Base-by-base conservation (phyloP, 1,140 invertebrate species). In the Nomia melanderi region DNA sequence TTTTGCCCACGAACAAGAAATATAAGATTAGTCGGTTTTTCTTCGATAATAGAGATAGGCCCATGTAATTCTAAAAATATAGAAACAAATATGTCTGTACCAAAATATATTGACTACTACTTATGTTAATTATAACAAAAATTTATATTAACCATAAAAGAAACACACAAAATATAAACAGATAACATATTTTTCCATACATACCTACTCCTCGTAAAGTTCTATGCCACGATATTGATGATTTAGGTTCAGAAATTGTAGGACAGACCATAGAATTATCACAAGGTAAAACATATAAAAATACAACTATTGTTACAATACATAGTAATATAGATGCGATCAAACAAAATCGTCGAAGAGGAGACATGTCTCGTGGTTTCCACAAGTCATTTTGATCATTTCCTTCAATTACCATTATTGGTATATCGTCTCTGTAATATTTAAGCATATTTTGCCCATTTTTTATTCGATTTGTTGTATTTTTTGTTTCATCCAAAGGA, bases 241-340 rank as follows among this genome's bases (percentile, higher is more conserved):
- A 93, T 92, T 66, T 93, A 93, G 90, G 93, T 94, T 77, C 93
- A 84, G 79, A 92, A 88, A 91, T 91, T 89, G 69, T 90, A 90
- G 94, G 92, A 78, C 96, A 96, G 53, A 94, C 93, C 4, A 94
- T 93, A 5, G 93, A 92, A 75, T 92, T 92, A 79, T 95, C 94
- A 85, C 96, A 96, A 1, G 96, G 96, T 77, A 96, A 89, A 17
- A 95, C 92, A 94, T 96, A 96, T 2, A 97, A 89, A 88, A 96
- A 96, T 79, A 95, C 93, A 14, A 96, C 82, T 25, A 96, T 94
- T 14, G 95, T 95, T 57, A 95, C 90, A 31, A 96, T 88, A 82
- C 96, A 96, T 20, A 96, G 87, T 31, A 96, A 82, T 73, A 96
- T 94, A 11, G 96, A 96, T 14, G 93, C 90, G 17, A 95, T 89